phyloP scores from a whole-genome alignment of 1,140 invertebrate genomes.

The Himalopsyche phryganea region DNA sequence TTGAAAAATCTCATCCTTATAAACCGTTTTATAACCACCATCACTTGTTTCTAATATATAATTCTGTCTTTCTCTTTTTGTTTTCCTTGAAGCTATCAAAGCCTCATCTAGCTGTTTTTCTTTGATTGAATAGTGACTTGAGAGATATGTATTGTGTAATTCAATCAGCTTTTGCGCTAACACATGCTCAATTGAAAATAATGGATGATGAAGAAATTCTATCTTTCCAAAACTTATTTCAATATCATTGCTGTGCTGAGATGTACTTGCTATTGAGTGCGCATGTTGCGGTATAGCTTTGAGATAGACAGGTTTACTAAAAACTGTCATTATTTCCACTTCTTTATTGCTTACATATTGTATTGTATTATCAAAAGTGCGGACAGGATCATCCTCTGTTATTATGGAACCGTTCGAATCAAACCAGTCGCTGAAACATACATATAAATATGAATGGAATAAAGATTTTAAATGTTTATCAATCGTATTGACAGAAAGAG shows the following conservation, averaged over 20 bases:
- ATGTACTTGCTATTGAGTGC: background rate
- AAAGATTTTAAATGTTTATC: too few relatives aligned
- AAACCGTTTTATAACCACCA: slow-evolving; percentile 25
- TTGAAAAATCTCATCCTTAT: slow-evolving; percentile 9
- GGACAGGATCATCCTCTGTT: slow-evolving; percentile 16
- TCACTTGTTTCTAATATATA: slow-evolving; percentile 7
- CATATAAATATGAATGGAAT: background rate
- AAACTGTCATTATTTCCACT: slow-evolving; percentile 3
- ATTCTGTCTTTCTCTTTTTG: slow-evolving; percentile 5
- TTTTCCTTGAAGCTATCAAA: slow-evolving; percentile 15
- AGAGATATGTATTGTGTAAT: slow-evolving; percentile 13
- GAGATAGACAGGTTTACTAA: background rate
- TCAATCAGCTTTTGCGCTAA: slow-evolving; percentile 20
- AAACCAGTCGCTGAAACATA: slow-evolving; percentile 24
- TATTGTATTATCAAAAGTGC: slow-evolving; percentile 11
- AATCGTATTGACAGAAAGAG: too few relatives aligned
- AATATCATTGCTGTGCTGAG: slow-evolving; percentile 5
- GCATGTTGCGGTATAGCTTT: background rate
- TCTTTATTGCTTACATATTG: slow-evolving; percentile 1
- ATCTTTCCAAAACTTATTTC: slow-evolving; percentile 14
- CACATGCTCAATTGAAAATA: slow-evolving; percentile 31
- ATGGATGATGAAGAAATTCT: slow-evolving; percentile 28
- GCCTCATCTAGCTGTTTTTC: slow-evolving; percentile 8
- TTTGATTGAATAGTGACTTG: slow-evolving; percentile 2
- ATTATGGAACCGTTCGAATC: slow-evolving; percentile 11